phyloP scores from a whole-genome alignment of 2,888 invertebrate species.

The Synanthedon tipuliformis region DNA sequence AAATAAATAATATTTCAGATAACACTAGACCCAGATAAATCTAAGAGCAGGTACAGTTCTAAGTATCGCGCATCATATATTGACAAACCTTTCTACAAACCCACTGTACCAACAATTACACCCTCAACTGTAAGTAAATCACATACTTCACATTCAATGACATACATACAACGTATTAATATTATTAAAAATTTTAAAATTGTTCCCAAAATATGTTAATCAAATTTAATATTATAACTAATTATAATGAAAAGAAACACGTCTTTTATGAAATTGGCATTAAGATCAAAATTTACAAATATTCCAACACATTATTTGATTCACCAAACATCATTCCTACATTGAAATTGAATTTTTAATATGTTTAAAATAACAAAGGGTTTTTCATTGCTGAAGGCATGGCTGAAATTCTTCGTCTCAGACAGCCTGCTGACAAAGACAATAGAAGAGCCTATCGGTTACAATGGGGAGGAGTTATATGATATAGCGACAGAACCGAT shows the following conservation, averaged over 20 bases:
- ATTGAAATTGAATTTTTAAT: background rate
- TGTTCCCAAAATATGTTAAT: too few species aligned
- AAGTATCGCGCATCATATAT: constrained; percentile 67
- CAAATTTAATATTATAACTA: constrained; percentile 2
- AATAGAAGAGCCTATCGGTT: constrained; percentile 62
- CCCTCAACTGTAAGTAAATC: constrained; percentile 62
- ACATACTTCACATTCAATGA: background rate
- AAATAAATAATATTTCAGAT: constrained; percentile 38
- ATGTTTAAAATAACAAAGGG: constrained; percentile 21
- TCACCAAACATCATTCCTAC: too few species aligned
- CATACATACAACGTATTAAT: constrained; percentile 4
- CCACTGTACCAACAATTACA: constrained; percentile 73
- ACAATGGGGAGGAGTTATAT: constrained; percentile 42
- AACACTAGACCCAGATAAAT: constrained; percentile 53
- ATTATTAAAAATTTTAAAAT: too few species aligned
- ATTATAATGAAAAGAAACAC: constrained; percentile 23
- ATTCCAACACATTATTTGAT: too few species aligned
- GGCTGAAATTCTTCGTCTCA: constrained; percentile 71
- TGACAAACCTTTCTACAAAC: constrained; percentile 72
- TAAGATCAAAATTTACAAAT: constrained; percentile 14
- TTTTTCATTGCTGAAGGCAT: constrained; percentile 65
- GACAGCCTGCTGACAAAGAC: constrained; percentile 62
- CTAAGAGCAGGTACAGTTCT: constrained; percentile 69
- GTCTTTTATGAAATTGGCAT: constrained; percentile 64
- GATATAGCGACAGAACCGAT: constrained; percentile 49